Base-by-base conservation (phyloP, 1,140 invertebrate genomes). In the Atta texana region DNA sequence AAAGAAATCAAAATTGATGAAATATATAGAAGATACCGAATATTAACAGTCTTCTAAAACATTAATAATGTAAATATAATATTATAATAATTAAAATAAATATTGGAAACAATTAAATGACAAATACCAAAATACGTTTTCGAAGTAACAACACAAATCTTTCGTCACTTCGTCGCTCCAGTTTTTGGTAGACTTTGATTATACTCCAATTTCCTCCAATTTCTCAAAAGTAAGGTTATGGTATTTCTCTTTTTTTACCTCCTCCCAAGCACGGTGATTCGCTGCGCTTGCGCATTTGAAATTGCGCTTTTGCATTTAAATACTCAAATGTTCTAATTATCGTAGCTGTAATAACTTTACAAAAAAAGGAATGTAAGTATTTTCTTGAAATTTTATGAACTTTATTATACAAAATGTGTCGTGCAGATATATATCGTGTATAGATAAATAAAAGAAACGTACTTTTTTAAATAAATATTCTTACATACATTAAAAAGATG, bases 101-200 rank as follows among this genome's bases (percentile, higher is more conserved):
- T 34, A 66, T 66, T 59, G 3, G 16, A 12, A 53, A 18, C 3
- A 68, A 69, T 69, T 66, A 69, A 68, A 57, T 71, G 24, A 71
- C 8, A 57, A 39, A 28, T 76, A 71, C 49, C 51, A n/a, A n/a
- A 31, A 81, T 69, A 71, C 24, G n/a, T 57, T 44, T 39, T 44
- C 39, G 39, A 44, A 44, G 2, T 44, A 75, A 74, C 16, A 64
- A 31, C 18, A 34, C 10, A 74, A 31, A 55, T 75, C 2, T 57
- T 34, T 57, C 6, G 12, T 24, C n/a, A 4, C 14, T 57, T 12
- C 7, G 6, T 7, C 53, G 28, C 18, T 76, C 8, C 14, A 39
- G 7, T 44, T 44, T 24, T 44, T 44, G 39, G 39, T 1, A 44
- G 2, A 8, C n/a, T 61, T 76, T 61, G 21, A 14, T 24, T 61